Evolutionary conservation across 2,113 vertebrate species (phyloP), one percentile per base, ranked within the genome.

Genomic region (Calidris pygmaea): DNA sequence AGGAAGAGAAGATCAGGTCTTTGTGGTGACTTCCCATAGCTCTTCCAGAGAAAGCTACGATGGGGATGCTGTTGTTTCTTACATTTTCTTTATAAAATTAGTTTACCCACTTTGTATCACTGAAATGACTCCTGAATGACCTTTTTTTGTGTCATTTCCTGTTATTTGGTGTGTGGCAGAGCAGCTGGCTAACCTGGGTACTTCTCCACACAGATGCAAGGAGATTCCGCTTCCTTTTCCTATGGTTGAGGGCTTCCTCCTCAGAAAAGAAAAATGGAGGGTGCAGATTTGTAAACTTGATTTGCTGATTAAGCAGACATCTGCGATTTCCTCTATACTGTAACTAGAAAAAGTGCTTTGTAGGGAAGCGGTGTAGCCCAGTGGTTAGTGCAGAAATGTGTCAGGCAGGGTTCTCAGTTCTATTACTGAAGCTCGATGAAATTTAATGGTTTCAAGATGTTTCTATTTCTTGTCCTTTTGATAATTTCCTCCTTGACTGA

Each of bases 401-500:
- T 37, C 55, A 82, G 47, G 81, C 24, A 79, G 66, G 35, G 27
- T 26, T 93, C 77, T 73, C 87, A n/a, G 10, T 76, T 78, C 89
- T 89, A 0, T 19, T 12, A 17, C 52, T 82, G 81, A 17, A 78
- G 32, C 67, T 70, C 2, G 0, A 32, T 32, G 53, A 93, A 81
- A 68, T 71, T 10, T 14, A 34, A 39, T 56, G 37, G 30, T 56
- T 87, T 94, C 22, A 6, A 3, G n/a, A 5, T 9, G 22, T 78
- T 93, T 87, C 74, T 89, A 4, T 91, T 89, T 76, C 77, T 92
- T 60, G 14, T 71, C 35, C 52, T 95, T 71, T 47, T 79, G n/a
- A 47, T 87, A 6, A 58, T 94, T 89, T 91, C 58, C 47, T 77
- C 47, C 34, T 85, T 27, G 62, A 20, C 19, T 52, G 43, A 68